phyloP scores from a whole-genome alignment of 2,888 invertebrate species.

The Halocaridina rubra region DNA sequence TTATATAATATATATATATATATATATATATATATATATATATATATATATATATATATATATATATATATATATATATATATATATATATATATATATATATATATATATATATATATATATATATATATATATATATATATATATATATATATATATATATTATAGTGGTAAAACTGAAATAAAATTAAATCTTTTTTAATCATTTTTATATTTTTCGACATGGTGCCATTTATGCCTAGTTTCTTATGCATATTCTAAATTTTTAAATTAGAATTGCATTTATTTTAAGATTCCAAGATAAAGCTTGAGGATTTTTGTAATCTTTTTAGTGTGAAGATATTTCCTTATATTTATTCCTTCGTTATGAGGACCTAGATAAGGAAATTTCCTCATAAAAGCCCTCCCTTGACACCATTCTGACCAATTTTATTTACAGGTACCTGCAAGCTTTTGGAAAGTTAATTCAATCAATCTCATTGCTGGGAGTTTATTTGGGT shows the following conservation, averaged over 20 bases:
- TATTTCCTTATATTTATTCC: background rate
- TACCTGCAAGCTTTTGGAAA: too few species aligned
- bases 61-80: slow-evolving; percentile 6
- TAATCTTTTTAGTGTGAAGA: background rate
- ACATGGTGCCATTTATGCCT: too few species aligned
- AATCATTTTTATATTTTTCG: too few species aligned
- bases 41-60: slow-evolving; percentile 4
- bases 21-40: slow-evolving; percentile 18
- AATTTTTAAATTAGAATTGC: too few species aligned
- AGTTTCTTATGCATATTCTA: too few species aligned
- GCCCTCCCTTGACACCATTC: too few species aligned
- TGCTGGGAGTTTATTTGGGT: too few species aligned
- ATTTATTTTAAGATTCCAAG: too few species aligned
- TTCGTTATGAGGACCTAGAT: too few species aligned
- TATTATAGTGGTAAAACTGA: background rate
- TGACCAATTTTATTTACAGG: too few species aligned
- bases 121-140: slow-evolving; percentile 10
- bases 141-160: slow-evolving; percentile 6
- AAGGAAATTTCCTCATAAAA: too few species aligned
- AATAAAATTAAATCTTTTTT: background rate
- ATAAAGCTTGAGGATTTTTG: background rate
- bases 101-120: slow-evolving; percentile 10
- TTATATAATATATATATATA: slow-evolving; percentile 5
- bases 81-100: slow-evolving; percentile 16
- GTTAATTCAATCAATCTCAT: too few species aligned